phyloP scores from a whole-genome alignment of 1,140 invertebrate genomes.

The Conus ventricosus region DNA sequence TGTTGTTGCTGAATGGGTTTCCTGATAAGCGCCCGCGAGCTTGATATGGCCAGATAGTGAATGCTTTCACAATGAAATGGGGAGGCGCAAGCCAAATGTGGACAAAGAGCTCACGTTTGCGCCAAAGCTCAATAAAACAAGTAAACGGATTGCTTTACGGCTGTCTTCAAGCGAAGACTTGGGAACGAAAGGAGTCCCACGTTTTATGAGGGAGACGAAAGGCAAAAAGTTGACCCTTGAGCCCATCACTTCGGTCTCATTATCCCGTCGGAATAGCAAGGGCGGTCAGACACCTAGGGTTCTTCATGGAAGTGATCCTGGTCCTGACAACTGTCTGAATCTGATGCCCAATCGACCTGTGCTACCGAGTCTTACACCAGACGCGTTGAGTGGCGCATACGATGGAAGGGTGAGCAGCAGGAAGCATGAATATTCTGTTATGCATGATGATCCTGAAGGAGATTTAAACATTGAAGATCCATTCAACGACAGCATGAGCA shows the following conservation, averaged over 20 bases:
- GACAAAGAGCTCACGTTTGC: slow-evolving; percentile 53
- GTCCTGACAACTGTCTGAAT: neutral
- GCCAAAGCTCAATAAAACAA: slow-evolving; percentile 63
- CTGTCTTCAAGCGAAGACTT: slow-evolving; percentile 47
- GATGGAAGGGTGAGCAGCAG: neutral
- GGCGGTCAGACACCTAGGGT: neutral
- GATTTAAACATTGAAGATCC: neutral
- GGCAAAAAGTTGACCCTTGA: slow-evolving; percentile 43
- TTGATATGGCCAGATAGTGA: slow-evolving; percentile 25
- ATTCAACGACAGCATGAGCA: slow-evolving; percentile 39
- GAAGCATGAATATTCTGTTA: neutral
- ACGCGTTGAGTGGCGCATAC: neutral
- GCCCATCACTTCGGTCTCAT: slow-evolving; percentile 35
- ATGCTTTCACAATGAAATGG: slow-evolving; percentile 57
- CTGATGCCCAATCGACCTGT: neutral
- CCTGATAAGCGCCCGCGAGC: slow-evolving; percentile 39
- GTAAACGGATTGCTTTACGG: slow-evolving; percentile 59
- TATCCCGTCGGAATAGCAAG: neutral
- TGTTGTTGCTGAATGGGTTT: slow-evolving; percentile 39
- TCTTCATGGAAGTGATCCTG: neutral
- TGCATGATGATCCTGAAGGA: neutral
- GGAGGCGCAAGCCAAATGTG: slow-evolving; percentile 55
- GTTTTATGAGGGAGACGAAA: slow-evolving; percentile 64
- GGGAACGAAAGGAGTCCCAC: slow-evolving; percentile 53
- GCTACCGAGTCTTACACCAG: slow-evolving; percentile 13